Conservation (phyloP, 2,888 invertebrate genomes). For the Drosophila falleni region DNA sequence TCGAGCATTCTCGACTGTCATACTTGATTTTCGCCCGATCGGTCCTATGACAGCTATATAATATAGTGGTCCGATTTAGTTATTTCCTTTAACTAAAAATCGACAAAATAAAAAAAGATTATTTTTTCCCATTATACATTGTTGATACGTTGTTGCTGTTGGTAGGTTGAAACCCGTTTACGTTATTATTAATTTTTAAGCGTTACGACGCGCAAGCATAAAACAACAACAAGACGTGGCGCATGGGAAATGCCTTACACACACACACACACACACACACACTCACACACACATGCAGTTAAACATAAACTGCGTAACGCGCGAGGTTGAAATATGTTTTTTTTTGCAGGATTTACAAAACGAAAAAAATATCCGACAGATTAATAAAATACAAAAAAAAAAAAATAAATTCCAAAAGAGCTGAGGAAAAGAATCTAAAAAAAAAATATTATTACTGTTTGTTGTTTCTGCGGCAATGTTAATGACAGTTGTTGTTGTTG, state of each 20-base stretch:
- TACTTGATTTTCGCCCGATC: too few relatives aligned
- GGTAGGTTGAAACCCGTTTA: constrained; percentile 29
- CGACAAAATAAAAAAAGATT: too few relatives aligned
- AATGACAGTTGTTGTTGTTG: constrained; percentile 54
- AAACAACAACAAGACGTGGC: constrained; percentile 47
- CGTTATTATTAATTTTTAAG: constrained; percentile 74
- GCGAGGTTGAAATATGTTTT: constrained; percentile 45
- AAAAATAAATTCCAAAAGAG: constrained; percentile 51
- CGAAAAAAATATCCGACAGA: constrained; percentile 34
- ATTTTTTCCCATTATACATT: not conserved
- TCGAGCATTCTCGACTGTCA: too few relatives aligned
- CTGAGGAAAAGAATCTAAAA: constrained; percentile 57
- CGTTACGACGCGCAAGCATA: constrained; percentile 46
- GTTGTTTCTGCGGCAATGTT: constrained; percentile 52
- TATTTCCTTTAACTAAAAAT: too few relatives aligned
- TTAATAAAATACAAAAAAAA: constrained; percentile 44
- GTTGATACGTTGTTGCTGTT: constrained; percentile 7
- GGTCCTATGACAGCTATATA: too few relatives aligned
- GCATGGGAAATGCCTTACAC: constrained; percentile 43
- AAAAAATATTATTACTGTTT: constrained; percentile 61
- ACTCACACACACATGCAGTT: constrained; percentile 23
- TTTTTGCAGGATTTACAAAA: constrained; percentile 73
- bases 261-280: constrained; percentile 32
- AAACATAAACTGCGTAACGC: constrained; percentile 25
- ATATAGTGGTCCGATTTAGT: too few relatives aligned